These are phyloP conservation scores for Aphelocoma coerulescens DNA, from an alignment of 2,113 vertebrate species.

Conservation along the genomic window DNA sequence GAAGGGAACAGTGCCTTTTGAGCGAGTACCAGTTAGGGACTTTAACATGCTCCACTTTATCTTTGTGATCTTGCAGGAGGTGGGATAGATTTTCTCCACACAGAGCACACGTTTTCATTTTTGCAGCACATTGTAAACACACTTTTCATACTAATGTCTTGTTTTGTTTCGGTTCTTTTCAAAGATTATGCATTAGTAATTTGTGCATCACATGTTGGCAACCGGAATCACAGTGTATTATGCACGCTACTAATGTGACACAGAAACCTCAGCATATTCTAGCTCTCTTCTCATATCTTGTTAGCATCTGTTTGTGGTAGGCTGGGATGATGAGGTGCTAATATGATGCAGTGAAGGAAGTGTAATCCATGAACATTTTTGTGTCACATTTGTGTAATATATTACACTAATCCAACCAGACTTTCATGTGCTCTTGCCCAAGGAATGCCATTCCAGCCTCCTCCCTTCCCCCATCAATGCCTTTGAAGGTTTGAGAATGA, in stretches of 20 bases:
- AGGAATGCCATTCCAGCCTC: constrained; percentile 48
- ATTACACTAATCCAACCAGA: constrained; percentile 62
- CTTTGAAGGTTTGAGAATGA: constrained; percentile 67
- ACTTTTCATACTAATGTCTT: constrained; percentile 15
- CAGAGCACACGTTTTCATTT: neutral
- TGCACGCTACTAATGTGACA: constrained; percentile 27
- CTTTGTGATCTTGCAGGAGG: neutral
- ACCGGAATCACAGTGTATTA: neutral
- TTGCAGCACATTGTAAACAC: constrained; percentile 28
- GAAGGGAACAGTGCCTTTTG: neutral
- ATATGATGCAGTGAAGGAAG: constrained; percentile 68
- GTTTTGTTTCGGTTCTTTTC: constrained; percentile 3
- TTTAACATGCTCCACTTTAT: neutral
- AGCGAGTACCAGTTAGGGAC: neutral
- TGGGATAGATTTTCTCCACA: neutral
- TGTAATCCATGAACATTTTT: constrained; percentile 69
- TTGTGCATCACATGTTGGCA: constrained; percentile 29
- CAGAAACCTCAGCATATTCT: constrained; percentile 35
- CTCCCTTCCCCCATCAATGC: constrained; percentile 47
- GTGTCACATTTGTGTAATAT: constrained; percentile 69
- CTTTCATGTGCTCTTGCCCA: constrained; percentile 65
- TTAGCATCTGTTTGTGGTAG: constrained; percentile 69
- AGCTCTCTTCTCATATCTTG: constrained; percentile 48
- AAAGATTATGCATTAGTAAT: constrained; percentile 30
- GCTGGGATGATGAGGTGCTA: constrained; percentile 68